Conservation (phyloP, 2,113 vertebrate species). For the Actenoides hombroni region DNA sequence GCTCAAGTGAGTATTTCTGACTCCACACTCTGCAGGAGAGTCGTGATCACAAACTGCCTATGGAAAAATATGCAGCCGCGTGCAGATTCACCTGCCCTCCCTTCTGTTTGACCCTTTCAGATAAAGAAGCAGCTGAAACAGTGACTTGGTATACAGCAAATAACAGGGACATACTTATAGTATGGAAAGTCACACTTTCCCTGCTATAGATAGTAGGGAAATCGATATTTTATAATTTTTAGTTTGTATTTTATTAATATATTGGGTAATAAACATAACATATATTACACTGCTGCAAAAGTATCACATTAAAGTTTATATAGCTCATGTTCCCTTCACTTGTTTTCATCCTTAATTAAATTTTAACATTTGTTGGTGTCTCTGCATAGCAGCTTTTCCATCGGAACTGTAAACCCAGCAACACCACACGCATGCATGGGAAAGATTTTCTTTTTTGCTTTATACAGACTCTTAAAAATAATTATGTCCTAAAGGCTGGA, state of each 20-base stretch:
- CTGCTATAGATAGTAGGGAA: neutral
- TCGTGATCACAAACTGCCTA: neutral
- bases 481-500: neutral
- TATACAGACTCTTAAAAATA: neutral
- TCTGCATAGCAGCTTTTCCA: neutral
- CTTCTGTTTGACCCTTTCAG: neutral
- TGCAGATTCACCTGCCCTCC: neutral
- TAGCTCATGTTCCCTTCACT: neutral
- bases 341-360: neutral
- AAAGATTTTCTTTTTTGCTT: neutral
- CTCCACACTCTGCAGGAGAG: neutral
- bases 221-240: neutral
- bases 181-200: neutral
- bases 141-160: neutral
- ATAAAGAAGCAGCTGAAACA: neutral
- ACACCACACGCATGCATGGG: too few species aligned
- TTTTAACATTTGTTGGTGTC: neutral
- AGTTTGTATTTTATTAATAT: neutral
- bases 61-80: neutral
- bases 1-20: neutral
- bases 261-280: neutral
- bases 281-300: neutral
- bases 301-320: neutral
- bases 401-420: neutral
- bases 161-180: neutral